Percentiles rank a stretch among this genome's conserved stretches.
Conservation (phyloP, 2,888 invertebrate species). For the Hirudinaria manillensis region DNA sequence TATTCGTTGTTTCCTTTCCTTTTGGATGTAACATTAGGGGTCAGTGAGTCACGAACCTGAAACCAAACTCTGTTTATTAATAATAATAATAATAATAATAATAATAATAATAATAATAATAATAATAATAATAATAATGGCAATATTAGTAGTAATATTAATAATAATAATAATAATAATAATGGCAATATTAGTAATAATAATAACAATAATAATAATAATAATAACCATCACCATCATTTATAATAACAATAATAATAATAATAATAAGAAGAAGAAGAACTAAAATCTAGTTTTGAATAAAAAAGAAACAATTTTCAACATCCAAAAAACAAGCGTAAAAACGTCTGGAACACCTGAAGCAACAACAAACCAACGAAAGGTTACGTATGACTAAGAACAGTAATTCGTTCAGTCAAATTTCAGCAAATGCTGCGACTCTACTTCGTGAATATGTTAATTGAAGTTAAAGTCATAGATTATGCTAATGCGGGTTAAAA, state of each 20-base stretch:
- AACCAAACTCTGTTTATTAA: background rate
- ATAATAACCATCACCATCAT: background rate
- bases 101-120: constrained; percentile 9
- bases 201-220: constrained; percentile 4
- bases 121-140: constrained; percentile 5
- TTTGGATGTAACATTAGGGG: background rate
- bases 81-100: constrained; percentile 1
- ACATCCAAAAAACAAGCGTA: background rate
- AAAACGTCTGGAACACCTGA: too few species aligned
- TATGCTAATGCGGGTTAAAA: too few species aligned
- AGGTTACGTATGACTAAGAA: background rate
- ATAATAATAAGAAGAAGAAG: background rate
- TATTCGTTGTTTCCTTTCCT: background rate
- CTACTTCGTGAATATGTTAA: too few species aligned
- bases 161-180: constrained; percentile 7
- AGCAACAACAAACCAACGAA: background rate
- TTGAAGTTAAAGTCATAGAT: too few species aligned
- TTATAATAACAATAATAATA: background rate
- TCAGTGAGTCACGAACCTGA: background rate
- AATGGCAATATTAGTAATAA: background rate
- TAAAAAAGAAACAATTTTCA: background rate
- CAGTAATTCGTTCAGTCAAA: too few species aligned
- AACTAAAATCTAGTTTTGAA: background rate
- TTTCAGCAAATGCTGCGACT: too few species aligned
- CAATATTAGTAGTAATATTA: background rate